phyloP scores from a whole-genome alignment of 2,113 vertebrate genomes.

The Eonycteris spelaea region DNA sequence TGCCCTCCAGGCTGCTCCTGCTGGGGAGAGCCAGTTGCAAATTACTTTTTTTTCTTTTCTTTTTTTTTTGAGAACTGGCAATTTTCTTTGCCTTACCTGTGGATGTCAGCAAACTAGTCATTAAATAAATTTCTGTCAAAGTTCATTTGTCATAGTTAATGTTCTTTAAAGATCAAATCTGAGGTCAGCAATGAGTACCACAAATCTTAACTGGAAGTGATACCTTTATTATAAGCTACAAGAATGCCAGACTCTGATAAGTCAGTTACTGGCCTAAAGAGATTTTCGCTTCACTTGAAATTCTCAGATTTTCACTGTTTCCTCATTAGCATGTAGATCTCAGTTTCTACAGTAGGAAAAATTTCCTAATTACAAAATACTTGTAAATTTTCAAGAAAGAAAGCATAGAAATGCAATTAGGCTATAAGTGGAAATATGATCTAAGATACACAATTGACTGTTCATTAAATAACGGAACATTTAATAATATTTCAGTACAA shows the following conservation, averaged over 20 bases:
- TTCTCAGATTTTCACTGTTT: constrained; percentile 10
- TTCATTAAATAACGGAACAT: background rate
- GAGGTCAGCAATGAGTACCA: background rate
- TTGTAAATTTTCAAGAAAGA: background rate
- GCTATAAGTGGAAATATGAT: background rate
- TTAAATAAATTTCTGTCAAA: constrained; percentile 42
- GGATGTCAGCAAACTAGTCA: constrained; percentile 44
- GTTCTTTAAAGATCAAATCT: constrained; percentile 43
- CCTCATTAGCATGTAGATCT: background rate
- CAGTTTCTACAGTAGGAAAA: constrained; percentile 12
- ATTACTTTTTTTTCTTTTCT: background rate
- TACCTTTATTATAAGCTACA: constrained; percentile 11
- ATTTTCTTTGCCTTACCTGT: constrained; percentile 8
- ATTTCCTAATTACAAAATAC: background rate
- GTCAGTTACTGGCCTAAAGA: background rate
- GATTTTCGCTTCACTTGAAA: constrained; percentile 25
- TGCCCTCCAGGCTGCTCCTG: background rate
- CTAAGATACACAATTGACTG: background rate
- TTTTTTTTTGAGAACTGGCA: background rate
- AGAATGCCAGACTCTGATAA: background rate
- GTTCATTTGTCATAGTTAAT: constrained; percentile 42
- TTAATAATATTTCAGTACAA: background rate
- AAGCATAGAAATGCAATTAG: background rate
- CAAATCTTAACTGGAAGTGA: constrained; percentile 3
- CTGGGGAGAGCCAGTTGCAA: background rate